Conservation (phyloP, 37 sponge, comb jelly and placozoan genomes). For the Beroe ovata region DNA sequence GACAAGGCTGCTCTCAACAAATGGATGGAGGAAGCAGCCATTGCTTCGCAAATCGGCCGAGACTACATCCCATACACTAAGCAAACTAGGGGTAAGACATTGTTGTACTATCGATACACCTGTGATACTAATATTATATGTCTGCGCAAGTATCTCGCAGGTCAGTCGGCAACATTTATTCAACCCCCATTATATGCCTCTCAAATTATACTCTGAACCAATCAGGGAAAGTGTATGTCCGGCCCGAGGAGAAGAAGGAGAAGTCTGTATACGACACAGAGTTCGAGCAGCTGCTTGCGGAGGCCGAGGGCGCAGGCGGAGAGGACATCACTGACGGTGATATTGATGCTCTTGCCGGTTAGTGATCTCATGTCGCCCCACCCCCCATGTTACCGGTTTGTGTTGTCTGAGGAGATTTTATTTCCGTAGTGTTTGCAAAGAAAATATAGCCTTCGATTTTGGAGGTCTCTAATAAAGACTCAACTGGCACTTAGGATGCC, state of each 20-base stretch:
- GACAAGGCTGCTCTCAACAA: constrained; percentile 32
- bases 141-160: too few species aligned
- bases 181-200: too few species aligned
- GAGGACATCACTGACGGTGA: constrained; percentile 22
- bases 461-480: too few species aligned
- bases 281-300: constrained; percentile 45
- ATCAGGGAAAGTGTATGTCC: constrained; percentile 21
- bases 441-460: too few species aligned
- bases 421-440: too few species aligned
- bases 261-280: constrained; percentile 47
- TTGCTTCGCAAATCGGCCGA: constrained; percentile 47
- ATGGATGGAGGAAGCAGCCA: constrained; percentile 63
- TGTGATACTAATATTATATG: too few species aligned
- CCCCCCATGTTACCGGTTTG: too few species aligned
- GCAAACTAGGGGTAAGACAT: constrained; percentile 31
- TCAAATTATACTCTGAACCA: too few species aligned
- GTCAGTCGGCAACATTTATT: too few species aligned
- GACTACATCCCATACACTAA: constrained; percentile 37
- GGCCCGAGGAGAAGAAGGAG: constrained; percentile 51
- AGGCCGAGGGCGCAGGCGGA: constrained; percentile 28
- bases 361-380: too few species aligned
- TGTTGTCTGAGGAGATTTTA: too few species aligned
- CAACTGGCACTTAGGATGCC: too few species aligned
- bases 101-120: neutral
- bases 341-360: constrained; percentile 52